Percentiles rank a stretch among this genome's conserved stretches.
Conservation (phyloP, 2,113 vertebrate genomes). For the Mormoops blainvillei region DNA sequence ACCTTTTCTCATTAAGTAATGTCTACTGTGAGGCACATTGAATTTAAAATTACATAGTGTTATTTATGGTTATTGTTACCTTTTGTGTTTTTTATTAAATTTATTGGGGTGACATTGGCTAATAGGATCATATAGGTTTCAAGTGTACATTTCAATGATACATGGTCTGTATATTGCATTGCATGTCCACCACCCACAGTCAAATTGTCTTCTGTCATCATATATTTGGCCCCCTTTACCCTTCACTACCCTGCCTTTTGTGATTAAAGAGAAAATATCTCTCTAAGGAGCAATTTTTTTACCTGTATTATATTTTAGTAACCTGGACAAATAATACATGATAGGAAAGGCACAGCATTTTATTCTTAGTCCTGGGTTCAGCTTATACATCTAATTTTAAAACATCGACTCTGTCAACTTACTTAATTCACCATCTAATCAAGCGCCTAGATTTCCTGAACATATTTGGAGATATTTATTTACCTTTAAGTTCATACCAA, state of each 20-base stretch:
- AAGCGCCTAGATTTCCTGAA: slow-evolving; percentile 57
- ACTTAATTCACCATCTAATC: slow-evolving; percentile 57
- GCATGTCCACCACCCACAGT: no score
- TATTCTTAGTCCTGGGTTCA: background rate
- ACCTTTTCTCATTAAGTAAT: background rate
- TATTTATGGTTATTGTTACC: background rate
- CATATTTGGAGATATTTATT: slow-evolving; percentile 69
- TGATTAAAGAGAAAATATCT: background rate
- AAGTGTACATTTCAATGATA: no score
- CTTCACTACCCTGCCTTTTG: background rate
- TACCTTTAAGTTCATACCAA: slow-evolving; percentile 33
- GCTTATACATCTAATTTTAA: slow-evolving; percentile 35
- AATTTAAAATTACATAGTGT: background rate
- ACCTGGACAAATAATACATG: background rate
- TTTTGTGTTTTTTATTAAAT: background rate
- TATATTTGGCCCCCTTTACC: background rate
- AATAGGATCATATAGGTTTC: background rate
- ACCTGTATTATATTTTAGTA: background rate
- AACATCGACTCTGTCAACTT: slow-evolving; percentile 26
- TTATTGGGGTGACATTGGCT: background rate
- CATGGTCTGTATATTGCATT: no score
- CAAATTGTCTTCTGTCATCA: no score
- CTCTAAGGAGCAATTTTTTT: background rate
- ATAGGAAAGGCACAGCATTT: background rate
- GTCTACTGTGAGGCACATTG: background rate